Evolutionary conservation across 2,113 vertebrate species (phyloP).

Genomic region (Addax nasomaculatus): DNA sequence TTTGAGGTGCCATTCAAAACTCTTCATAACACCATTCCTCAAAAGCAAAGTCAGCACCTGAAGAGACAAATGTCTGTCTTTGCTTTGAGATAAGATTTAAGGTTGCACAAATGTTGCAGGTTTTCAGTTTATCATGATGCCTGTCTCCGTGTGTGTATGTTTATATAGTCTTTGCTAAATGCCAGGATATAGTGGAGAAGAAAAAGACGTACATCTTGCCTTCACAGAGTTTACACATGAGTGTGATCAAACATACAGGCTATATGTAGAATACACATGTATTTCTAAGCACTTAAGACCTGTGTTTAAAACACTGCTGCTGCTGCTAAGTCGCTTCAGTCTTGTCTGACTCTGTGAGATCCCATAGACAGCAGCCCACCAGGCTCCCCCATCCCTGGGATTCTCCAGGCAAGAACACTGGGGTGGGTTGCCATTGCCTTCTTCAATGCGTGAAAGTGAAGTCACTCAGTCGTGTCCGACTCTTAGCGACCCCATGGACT

Average conservation of each 20-base stretch:
- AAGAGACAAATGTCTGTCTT: not conserved
- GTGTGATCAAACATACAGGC: not conserved
- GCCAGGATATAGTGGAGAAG: not conserved
- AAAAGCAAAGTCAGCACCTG: not conserved
- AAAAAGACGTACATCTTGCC: not conserved
- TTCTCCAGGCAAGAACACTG: no score
- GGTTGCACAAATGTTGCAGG: not conserved
- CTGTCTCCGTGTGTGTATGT: not conserved
- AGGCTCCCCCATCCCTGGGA: no score
- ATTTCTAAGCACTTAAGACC: not conserved
- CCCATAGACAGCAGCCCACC: no score
- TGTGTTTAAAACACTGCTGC: not conserved
- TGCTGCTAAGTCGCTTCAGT: no score
- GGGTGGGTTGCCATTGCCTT: no score
- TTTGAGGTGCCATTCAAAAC: not conserved
- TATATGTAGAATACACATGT: not conserved
- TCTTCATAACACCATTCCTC: not conserved
- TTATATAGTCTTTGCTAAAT: not conserved
- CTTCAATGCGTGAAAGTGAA: no score
- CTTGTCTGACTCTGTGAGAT: fast-evolving
- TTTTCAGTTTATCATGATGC: not conserved
- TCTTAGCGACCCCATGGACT: no score
- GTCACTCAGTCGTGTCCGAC: fast-evolving
- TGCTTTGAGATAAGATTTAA: not conserved
- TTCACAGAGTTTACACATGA: not conserved